These are phyloP conservation scores for Nibea coibor DNA, from an alignment of 2,113 vertebrate species.

Conservation along the genomic window DNA sequence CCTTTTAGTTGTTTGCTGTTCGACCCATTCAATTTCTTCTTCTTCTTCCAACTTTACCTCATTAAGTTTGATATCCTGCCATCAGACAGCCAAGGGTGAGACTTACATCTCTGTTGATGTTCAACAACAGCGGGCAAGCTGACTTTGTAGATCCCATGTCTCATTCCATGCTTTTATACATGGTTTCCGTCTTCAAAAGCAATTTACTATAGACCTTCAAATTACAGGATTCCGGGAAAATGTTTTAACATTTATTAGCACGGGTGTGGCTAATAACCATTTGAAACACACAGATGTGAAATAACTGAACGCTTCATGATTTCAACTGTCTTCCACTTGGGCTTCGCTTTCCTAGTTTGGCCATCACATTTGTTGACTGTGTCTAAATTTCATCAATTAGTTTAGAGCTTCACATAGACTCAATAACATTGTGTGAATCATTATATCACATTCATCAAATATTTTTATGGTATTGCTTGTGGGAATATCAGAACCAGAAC, in stretches of 20 bases:
- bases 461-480: background rate
- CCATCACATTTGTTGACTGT: background rate
- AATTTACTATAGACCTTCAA: background rate
- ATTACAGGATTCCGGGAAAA: background rate
- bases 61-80: constrained; percentile 70
- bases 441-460: background rate
- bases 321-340: background rate
- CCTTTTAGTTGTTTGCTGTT: constrained; percentile 56
- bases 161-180: background rate
- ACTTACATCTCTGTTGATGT: constrained; percentile 15
- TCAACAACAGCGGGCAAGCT: constrained; percentile 31
- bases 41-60: constrained; percentile 52
- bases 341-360: background rate
- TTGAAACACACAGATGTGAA: background rate
- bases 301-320: constrained; percentile 2
- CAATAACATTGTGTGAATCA: background rate
- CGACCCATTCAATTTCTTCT: constrained; percentile 58
- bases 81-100: constrained; percentile 64
- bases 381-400: background rate
- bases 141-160: constrained; percentile 49
- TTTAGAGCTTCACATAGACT: background rate
- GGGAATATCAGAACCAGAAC: background rate
- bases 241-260: background rate
- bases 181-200: constrained; percentile 75
- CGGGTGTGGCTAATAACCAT: background rate